Conservation (phyloP, 2,888 invertebrate species). For the Leucophora obtusa region DNA sequence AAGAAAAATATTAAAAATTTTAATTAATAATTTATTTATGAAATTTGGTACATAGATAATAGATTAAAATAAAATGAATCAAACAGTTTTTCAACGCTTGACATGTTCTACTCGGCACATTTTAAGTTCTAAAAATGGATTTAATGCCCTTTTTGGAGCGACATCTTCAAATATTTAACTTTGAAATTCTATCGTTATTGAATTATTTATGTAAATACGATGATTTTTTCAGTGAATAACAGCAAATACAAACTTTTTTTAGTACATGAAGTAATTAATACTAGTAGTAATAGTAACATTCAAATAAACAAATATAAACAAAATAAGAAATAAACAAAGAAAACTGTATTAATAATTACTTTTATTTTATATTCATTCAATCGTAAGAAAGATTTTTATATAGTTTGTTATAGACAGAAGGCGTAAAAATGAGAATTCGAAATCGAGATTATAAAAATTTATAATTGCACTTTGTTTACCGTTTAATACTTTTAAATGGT, state of each 20-base stretch:
- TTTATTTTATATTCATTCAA: conserved; percentile 57
- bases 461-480: conserved; percentile 50
- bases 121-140: too few species aligned
- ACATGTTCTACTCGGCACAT: too few species aligned
- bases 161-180: too few species aligned
- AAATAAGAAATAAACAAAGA: conserved; percentile 53
- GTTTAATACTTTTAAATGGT: conserved; percentile 46
- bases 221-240: conserved; percentile 11
- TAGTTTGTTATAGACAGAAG: conserved; percentile 13
- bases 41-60: too few species aligned
- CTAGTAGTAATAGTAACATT: conserved; percentile 51
- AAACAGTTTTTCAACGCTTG: too few species aligned
- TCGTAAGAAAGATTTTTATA: conserved; percentile 46
- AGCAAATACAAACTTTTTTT: conserved; percentile 3
- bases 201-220: conserved; percentile 15
- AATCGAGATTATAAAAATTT: conserved; percentile 31
- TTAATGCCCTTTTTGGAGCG: too few species aligned
- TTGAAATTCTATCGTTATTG: conserved; percentile 2
- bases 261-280: background rate
- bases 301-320: conserved; percentile 59
- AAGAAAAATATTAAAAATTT: too few species aligned
- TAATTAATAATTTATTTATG: too few species aligned
- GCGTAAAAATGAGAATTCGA: conserved; percentile 49
- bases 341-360: conserved; percentile 61
- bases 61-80: too few species aligned